Evolutionary conservation across 2,113 vertebrate species (phyloP), one percentile per base, ranked within the genome.

Genomic region (Ahaetulla prasina): DNA sequence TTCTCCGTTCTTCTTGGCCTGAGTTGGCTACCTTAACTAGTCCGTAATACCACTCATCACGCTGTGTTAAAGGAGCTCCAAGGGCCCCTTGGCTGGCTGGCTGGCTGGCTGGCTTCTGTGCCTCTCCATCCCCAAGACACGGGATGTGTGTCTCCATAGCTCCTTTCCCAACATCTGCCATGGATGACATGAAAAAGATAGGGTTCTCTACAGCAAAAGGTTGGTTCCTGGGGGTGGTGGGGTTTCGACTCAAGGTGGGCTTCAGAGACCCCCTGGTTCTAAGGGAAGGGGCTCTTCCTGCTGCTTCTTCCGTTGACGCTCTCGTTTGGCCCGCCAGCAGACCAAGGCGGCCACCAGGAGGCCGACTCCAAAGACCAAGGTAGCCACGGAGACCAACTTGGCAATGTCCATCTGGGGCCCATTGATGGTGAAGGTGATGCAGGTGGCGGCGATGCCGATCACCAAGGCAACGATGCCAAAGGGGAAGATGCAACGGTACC

Each of bases 401-500:
- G 98, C 98, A 53, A 97, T 97, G 96, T 97, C 96, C 97, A 98
- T 98, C 47, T 98, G 98, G 5, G 98, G 97, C 94, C 98, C 98
- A 49, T 98, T 98, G 93, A 98, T 98, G 87, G 98, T 98, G 98
- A 98, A 99, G 93, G 98, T 99, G 94, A 99, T 99, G 47, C 98
- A 98, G 0, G 97, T 98, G 57, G 98, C 98, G 0, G 99, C 98
- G 0, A 98, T 94, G 3, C 98, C 98, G 3, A 98, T 98, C 94
- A 99, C 98, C 96, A 99, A 94, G 0, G 98, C 98, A 94, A 99
- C 98, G 84, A 98, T 98, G 92, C 99, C 98, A 2, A 99, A 99
- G 4, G 98, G 98, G 95, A 99, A 98, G 95, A 99, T 97, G 96
- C 99, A 99, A 95, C 98, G 98, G 95, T 98, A 98, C 98, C 98